These are phyloP conservation scores for Pantherophis alleghaniensis DNA, from an alignment of 2,797 vertebrate species.

Conservation along the genomic window DNA sequence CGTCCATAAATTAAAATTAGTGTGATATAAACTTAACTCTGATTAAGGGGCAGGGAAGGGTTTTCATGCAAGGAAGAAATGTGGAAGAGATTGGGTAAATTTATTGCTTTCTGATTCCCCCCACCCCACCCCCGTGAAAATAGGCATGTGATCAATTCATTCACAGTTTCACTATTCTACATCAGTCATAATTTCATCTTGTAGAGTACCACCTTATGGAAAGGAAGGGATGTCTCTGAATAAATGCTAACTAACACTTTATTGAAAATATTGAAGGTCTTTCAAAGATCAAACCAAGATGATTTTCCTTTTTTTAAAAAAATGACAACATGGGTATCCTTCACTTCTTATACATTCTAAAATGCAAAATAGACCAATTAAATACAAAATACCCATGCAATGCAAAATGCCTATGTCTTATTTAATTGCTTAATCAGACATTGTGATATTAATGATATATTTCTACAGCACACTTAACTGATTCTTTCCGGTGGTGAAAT, in stretches of 20 bases:
- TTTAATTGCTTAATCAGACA: conserved; percentile 21
- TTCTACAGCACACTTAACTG: conserved; percentile 15
- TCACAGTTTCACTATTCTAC: not conserved
- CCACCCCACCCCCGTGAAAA: not conserved
- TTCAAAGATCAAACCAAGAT: not conserved
- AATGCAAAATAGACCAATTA: not conserved
- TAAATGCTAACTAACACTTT: not conserved
- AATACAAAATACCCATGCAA: not conserved
- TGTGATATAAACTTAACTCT: not conserved
- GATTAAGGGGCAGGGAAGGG: not conserved
- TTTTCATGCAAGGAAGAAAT: not conserved
- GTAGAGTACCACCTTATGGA: not conserved
- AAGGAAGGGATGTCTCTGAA: not conserved
- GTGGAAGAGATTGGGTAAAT: not conserved
- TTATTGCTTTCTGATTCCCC: not conserved
- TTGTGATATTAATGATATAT: conserved; percentile 6
- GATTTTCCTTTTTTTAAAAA: not conserved
- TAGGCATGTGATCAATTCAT: not conserved
- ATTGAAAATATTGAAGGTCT: not conserved
- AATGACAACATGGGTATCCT: not conserved
- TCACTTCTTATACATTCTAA: not conserved
- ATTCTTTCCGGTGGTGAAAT: conserved; percentile 11
- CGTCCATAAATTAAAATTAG: not conserved
- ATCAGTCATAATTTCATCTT: not conserved
- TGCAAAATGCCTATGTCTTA: not conserved